Evolutionary conservation across 2,113 vertebrate genomes (phyloP).

Genomic region (Rattus rattus): DNA sequence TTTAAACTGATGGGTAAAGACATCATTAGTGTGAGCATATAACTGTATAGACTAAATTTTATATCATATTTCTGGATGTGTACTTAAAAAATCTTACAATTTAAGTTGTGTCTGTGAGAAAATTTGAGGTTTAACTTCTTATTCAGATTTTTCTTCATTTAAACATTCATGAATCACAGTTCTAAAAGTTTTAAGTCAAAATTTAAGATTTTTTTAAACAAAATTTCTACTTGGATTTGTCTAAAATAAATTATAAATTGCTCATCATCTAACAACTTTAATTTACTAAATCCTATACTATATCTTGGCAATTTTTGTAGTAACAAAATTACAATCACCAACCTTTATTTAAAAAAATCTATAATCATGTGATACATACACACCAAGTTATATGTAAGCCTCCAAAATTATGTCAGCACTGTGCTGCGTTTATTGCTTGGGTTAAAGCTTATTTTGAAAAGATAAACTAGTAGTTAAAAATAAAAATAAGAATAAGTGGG

Average conservation of each 20-base stretch:
- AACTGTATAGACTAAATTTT: not conserved
- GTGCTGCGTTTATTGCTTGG: not conserved
- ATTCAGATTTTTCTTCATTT: constrained; percentile 35
- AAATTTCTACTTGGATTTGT: constrained; percentile 2
- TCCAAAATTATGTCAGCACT: not conserved
- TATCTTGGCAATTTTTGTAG: not conserved
- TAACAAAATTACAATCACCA: not conserved
- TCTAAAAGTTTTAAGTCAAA: not conserved
- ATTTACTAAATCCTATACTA: not conserved
- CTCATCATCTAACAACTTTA: not conserved
- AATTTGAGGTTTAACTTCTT: not conserved
- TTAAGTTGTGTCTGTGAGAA: not conserved
- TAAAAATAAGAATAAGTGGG: not conserved
- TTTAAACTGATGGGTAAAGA: not conserved
- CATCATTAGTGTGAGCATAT: not conserved
- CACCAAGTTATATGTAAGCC: not conserved
- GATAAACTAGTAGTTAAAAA: constrained; percentile 4
- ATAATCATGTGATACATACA: not conserved
- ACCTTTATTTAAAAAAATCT: not conserved
- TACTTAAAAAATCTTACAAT: not conserved
- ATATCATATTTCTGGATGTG: not conserved
- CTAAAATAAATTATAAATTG: not conserved
- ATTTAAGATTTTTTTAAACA: not conserved
- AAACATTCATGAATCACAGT: not conserved
- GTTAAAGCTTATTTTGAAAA: constrained; percentile 25